Evolutionary conservation across 1,140 invertebrate genomes (phyloP).

Genomic region (Portunus trituberculatus): DNA sequence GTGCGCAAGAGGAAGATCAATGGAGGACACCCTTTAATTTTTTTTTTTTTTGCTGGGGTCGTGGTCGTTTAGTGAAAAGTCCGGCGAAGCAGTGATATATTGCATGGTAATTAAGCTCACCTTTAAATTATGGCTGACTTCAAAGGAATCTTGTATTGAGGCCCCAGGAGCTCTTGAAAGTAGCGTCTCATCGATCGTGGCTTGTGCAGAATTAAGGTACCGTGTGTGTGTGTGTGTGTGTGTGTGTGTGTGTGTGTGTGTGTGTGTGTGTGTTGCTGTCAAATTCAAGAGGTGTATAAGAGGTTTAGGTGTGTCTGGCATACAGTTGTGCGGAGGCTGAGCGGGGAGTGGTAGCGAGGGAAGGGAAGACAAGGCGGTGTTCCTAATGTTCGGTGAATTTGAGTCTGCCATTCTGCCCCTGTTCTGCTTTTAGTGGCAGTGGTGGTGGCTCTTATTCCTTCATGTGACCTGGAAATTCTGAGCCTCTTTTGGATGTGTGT

Average conservation of each 20-base stretch:
- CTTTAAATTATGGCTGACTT: not conserved
- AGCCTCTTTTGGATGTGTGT: not conserved
- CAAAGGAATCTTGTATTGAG: not conserved
- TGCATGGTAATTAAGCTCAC: not conserved
- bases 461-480: not conserved
- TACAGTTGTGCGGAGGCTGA: not conserved
- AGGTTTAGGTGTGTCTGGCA: not conserved
- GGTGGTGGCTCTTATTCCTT: not conserved
- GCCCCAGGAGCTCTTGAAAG: no score
- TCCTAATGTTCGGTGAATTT: not conserved
- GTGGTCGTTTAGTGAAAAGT: no score
- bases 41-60: no score
- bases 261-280: not conserved
- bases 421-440: not conserved
- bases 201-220: not conserved
- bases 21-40: no score
- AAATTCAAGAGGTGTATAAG: not conserved
- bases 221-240: not conserved
- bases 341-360: not conserved
- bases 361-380: not conserved
- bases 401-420: not conserved
- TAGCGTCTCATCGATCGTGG: no score
- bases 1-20: no score
- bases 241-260: conserved; percentile 20
- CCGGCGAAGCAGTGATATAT: not conserved